These are phyloP conservation scores for Clinocottus analis DNA, from an alignment of 2,113 vertebrate species.

Conservation along the genomic window DNA sequence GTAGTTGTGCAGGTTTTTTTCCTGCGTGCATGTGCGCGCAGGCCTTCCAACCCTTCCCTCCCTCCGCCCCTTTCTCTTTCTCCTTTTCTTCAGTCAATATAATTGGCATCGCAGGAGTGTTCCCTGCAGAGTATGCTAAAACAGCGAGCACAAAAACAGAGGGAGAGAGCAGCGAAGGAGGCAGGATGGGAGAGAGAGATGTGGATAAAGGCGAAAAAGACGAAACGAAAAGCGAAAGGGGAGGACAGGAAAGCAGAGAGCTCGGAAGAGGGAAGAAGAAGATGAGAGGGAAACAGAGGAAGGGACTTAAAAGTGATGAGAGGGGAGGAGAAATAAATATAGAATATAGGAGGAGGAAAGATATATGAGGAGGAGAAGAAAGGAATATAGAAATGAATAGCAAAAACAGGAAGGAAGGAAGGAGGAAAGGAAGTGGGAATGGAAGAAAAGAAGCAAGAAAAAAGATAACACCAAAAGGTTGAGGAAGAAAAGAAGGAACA, in stretches of 20 bases:
- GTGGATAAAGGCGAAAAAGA: slow-evolving; percentile 57
- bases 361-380: slow-evolving; percentile 10
- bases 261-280: slow-evolving; percentile 17
- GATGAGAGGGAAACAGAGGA: slow-evolving; percentile 34
- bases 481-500: background rate
- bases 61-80: slow-evolving; percentile 43
- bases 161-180: slow-evolving; percentile 52
- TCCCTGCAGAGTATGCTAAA: slow-evolving; percentile 83
- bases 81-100: slow-evolving; percentile 81
- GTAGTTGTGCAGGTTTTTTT: slow-evolving; percentile 39
- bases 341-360: background rate
- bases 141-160: slow-evolving; percentile 74
- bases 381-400: background rate
- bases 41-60: slow-evolving; percentile 48
- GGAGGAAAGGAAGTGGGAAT: background rate
- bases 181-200: slow-evolving; percentile 51
- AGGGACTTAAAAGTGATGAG: slow-evolving; percentile 45
- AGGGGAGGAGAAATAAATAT: slow-evolving; percentile 46
- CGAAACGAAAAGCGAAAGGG: slow-evolving; percentile 26
- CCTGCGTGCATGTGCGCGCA: slow-evolving; percentile 20
- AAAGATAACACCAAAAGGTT: background rate
- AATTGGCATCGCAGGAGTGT: slow-evolving; percentile 83
- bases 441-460: background rate
- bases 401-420: background rate
- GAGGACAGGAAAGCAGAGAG: slow-evolving; percentile 49